Base-by-base conservation (phyloP, 2,113 vertebrate species). In the Chinchilla lanigera region DNA sequence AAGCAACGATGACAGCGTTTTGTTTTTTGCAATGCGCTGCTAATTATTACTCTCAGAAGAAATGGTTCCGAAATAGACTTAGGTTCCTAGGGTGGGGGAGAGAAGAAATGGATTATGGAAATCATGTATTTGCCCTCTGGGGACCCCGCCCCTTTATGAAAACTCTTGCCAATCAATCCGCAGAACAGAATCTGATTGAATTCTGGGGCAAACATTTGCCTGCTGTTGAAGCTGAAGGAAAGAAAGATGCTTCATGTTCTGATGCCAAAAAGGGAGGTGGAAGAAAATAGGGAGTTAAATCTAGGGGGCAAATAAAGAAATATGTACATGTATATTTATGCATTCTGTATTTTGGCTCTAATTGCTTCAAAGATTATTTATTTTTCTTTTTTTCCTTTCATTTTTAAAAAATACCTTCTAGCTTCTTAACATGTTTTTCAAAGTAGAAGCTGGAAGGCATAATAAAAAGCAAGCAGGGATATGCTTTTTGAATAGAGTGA, bases 291-390 rank as follows among this genome's bases (percentile, higher is more conserved):
- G 97, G 96, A 96, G 95, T 97, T 96, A 96, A 98, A 98, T 98
- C 98, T 97, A 98, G 95, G 98, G 98, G 98, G 98, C 98, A 98
- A 98, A 98, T 98, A 98, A 98, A 96, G 96, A 98, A 98, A 98
- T 95, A 98, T 83, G 96, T 95, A 97, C 96, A 91, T 98, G 94
- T 97, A 98, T 98, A 98, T 98, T 98, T 98, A 98, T 98, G 98
- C 97, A 96, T 98, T 98, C 98, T 98, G 97, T 98, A 98, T 97
- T 98, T 98, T 96, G 98, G 97, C 98, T 98, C 98, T 99, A 99
- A 99, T 98, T 99, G 98, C 98, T 98, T 98, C 98, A 98, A 98
- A 99, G 98, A 98, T 98, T 98, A 98, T 99, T 99, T 99, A 98
- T 98, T 99, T 98, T 98, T 98, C 98, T 88, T 98, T 98, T 97